These are phyloP conservation scores for rabbit (Oryctolagus cuniculus) DNA, from an alignment of 2,113 vertebrate genomes.

Conservation along the genomic window mOryCun1.1 NC_091436.1:122816001-122816500, in stretches of 20 bases:
- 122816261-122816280: neutral
- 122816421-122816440: neutral
- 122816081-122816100: neutral
- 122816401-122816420: neutral
- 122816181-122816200: neutral
- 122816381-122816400: neutral
- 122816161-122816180: neutral
- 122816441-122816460: no score
- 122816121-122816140: neutral
- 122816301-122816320: neutral
- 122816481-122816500: no score
- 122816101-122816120: neutral
- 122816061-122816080: neutral
- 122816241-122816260: constrained; percentile 26
- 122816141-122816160: neutral
- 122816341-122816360: neutral
- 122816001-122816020: neutral
- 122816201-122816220: neutral
- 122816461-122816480: no score
- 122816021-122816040: neutral
- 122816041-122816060: neutral
- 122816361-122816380: neutral
- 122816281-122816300: neutral
- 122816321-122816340: neutral
- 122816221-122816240: neutral